Evolutionary conservation across 2,888 invertebrate genomes (phyloP).

Genomic region (Andrena praecox): DNA sequence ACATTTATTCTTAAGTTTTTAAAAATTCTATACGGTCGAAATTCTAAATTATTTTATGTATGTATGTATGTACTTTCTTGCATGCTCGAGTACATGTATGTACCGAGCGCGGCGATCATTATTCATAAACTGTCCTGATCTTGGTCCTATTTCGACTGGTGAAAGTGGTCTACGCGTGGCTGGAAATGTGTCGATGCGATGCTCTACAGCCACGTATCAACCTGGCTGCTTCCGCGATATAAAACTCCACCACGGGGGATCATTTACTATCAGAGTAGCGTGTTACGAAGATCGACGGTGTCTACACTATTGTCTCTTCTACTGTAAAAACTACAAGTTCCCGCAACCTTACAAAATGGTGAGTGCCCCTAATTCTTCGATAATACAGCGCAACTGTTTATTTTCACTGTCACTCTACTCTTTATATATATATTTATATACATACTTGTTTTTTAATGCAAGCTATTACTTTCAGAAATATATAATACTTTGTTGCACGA

Average conservation of each 20-base stretch:
- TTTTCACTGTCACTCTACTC: background rate
- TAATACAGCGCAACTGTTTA: background rate
- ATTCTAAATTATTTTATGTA: too few relatives aligned
- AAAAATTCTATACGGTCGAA: too few relatives aligned
- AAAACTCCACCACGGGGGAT: constrained; percentile 75
- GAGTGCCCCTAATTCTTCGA: constrained; percentile 50
- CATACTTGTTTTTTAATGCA: constrained; percentile 3
- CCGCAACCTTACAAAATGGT: constrained; percentile 62
- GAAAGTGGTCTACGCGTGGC: constrained; percentile 73
- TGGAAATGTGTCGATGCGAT: constrained; percentile 67
- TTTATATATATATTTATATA: too few relatives aligned
- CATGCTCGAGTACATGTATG: too few relatives aligned
- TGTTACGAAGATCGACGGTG: constrained; percentile 70
- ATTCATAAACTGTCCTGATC: constrained; percentile 65
- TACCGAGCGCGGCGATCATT: constrained; percentile 35
- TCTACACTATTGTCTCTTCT: constrained; percentile 41
- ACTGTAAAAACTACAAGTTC: constrained; percentile 6
- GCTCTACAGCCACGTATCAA: constrained; percentile 75
- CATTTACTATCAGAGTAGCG: constrained; percentile 67
- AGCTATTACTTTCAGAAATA: constrained; percentile 67
- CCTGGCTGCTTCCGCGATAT: constrained; percentile 79
- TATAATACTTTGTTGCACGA: constrained; percentile 47
- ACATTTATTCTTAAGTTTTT: too few relatives aligned
- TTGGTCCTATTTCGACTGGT: constrained; percentile 51
- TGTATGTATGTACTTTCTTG: too few relatives aligned